Conservation (phyloP, 2,113 vertebrate genomes). For the Brachyistius frenatus region DNA sequence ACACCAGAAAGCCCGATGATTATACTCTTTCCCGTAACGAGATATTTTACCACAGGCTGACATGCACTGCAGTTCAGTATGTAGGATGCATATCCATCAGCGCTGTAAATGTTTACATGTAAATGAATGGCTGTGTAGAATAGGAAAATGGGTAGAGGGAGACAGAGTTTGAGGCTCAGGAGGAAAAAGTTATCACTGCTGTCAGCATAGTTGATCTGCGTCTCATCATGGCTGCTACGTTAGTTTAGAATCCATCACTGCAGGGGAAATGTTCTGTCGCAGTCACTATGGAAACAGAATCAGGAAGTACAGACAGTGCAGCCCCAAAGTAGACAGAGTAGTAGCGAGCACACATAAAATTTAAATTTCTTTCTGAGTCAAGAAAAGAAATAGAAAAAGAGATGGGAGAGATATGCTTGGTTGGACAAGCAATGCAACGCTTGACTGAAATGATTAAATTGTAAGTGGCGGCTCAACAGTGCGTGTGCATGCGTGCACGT, state of each 20-base stretch:
- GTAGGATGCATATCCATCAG: conserved; percentile 55
- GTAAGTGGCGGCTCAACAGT: conserved; percentile 56
- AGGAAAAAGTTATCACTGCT: conserved; percentile 73
- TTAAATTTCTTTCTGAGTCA: conserved; percentile 72
- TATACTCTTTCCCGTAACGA: conserved; percentile 43
- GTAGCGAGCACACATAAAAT: conserved; percentile 70
- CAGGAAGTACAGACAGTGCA: conserved; percentile 76
- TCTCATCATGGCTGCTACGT: conserved; percentile 74
- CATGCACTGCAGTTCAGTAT: conserved; percentile 26
- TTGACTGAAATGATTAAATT: conserved; percentile 78
- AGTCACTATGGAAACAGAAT: conserved; percentile 83
- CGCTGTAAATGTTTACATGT: conserved; percentile 61
- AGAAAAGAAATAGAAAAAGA: conserved; percentile 70
- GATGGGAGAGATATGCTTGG: conserved; percentile 71
- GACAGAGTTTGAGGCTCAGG: conserved; percentile 40
- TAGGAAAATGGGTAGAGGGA: conserved; percentile 41
- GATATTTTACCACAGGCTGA: conserved; percentile 64
- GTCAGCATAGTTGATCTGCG: conserved; percentile 76
- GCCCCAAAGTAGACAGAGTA: conserved; percentile 63
- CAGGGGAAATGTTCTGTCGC: conserved; percentile 74
- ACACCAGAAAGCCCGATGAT: conserved; percentile 54
- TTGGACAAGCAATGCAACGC: conserved; percentile 71
- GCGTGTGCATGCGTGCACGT: conserved; percentile 8
- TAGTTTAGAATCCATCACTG: conserved; percentile 77
- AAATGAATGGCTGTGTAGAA: conserved; percentile 48